Evolutionary conservation across 92 coral and sea anemone species (phyloP), one percentile per base, ranked within the genome.

Genomic region (Paramuricea clavata): DNA sequence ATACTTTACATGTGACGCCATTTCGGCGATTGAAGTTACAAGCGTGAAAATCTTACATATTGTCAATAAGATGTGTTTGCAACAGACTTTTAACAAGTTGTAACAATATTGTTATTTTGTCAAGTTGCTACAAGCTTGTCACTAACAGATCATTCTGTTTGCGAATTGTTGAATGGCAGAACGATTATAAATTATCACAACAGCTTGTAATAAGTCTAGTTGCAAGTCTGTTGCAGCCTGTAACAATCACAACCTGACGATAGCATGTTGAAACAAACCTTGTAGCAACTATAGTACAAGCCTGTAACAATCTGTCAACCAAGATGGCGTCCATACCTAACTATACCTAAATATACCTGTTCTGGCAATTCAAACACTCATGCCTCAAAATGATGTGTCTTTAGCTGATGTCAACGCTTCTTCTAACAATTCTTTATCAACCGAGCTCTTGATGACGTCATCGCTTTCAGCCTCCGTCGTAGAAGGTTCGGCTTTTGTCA

Each of bases 371-470:
- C 0, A 60, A 8, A 22, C 28, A 22, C 32, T 11, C 28, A 21
- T 60, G 0, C 4, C 21, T 60, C 21, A 60, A 27, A 60, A 60
- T 65, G 39, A 28, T 10, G 84, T 79, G 36, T 79, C 84, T 34
- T 59, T 79, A 4, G 84, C 59, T 8, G 73, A 79, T 76, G 47
- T 13, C 22, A 79, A 31, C 15, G 72, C 73, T 16, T 79, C 84
- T 33, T 33, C 59, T 30, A 79, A 79, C 15, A 47, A 17, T 9
- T 59, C 82, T 26, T 57, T 13, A 16, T 43, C 33, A 2, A 79
- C 84, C 8, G 73, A 2, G 35, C 73, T 79, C 27, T 61, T 22
- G 9, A 79, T 42, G 49, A 79, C 84, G 57, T 59, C 84, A 79
- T 59, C 84, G 56, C 47, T 28, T 12, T 52, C 64, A 22, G 33